Percentiles rank a stretch among this genome's conserved stretches.
These are phyloP conservation scores for Serinus canaria DNA, from an alignment of 2,113 vertebrate genomes.

Conservation along the genomic window DNA sequence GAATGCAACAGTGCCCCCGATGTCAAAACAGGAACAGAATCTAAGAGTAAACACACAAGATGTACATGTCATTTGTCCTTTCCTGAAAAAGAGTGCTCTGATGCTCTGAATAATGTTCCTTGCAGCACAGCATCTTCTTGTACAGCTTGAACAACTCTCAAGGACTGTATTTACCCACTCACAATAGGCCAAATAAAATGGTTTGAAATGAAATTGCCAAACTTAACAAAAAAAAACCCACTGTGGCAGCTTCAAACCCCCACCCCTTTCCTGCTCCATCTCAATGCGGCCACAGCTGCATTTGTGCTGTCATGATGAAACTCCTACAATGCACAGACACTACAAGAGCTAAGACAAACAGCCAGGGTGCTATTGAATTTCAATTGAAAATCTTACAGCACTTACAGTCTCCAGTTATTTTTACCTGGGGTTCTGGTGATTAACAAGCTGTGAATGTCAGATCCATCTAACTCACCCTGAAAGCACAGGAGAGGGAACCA, in stretches of 20 bases:
- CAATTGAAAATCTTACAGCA: slow-evolving; percentile 37
- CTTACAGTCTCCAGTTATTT: slow-evolving; percentile 22
- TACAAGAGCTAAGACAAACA: slow-evolving; percentile 17
- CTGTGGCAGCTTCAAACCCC: slow-evolving; percentile 13
- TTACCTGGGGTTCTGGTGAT: slow-evolving; percentile 46
- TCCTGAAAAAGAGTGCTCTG: background rate
- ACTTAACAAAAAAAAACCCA: background rate
- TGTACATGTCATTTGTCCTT: background rate
- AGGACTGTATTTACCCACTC: background rate
- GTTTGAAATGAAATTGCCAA: background rate
- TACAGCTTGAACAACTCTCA: background rate
- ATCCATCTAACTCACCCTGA: slow-evolving; percentile 11
- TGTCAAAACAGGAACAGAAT: background rate
- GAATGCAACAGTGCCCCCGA: background rate
- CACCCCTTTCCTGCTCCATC: slow-evolving; percentile 1
- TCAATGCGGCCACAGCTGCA: background rate
- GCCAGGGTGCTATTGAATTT: slow-evolving; percentile 23
- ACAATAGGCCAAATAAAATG: background rate
- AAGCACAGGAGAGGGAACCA: slow-evolving; percentile 10
- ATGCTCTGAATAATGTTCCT: background rate
- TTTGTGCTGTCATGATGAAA: slow-evolving; percentile 1
- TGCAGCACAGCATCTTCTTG: background rate
- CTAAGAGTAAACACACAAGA: background rate
- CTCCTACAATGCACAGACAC: background rate
- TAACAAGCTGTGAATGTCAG: slow-evolving; percentile 49